These are phyloP conservation scores for Chrosomus eos DNA, from an alignment of 2,797 vertebrate species.

Conservation along the genomic window DNA sequence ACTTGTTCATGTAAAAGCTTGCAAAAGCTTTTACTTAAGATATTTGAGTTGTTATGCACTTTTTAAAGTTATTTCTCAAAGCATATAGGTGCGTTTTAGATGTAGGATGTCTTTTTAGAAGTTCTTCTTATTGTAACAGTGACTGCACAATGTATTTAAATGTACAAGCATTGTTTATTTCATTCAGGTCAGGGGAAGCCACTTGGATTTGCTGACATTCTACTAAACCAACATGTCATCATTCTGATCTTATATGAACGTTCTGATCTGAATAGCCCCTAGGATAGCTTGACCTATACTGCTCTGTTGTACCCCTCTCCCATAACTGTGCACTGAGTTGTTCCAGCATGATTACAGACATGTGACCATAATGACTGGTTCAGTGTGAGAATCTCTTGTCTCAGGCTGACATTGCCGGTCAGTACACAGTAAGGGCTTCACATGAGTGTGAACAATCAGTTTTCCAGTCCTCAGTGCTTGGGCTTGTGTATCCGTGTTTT, in stretches of 20 bases:
- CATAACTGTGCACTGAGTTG: constrained; percentile 40
- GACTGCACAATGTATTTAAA: neutral
- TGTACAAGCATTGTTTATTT: neutral
- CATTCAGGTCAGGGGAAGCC: neutral
- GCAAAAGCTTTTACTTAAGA: neutral
- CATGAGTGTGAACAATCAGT: constrained; percentile 48
- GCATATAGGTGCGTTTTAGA: neutral
- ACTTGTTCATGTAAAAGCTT: neutral
- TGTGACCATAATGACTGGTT: constrained; percentile 52
- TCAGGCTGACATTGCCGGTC: constrained; percentile 37
- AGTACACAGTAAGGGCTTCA: constrained; percentile 42
- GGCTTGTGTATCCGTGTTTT: constrained; percentile 11
- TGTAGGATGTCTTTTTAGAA: neutral
- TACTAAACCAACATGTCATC: constrained; percentile 13
- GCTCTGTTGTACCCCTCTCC: constrained; percentile 32
- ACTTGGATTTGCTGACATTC: constrained; percentile 1
- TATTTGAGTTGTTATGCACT: neutral
- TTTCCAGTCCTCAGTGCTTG: constrained; percentile 17
- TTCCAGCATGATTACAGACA: constrained; percentile 52
- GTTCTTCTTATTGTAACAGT: neutral
- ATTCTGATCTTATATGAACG: constrained; percentile 25
- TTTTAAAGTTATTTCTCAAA: neutral
- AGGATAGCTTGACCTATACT: constrained; percentile 32
- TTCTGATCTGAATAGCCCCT: constrained; percentile 25
- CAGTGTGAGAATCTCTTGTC: constrained; percentile 41